These are phyloP conservation scores for Simalia tracyae DNA, from an alignment of 2,797 vertebrate genomes.

Conservation along the genomic window DNA sequence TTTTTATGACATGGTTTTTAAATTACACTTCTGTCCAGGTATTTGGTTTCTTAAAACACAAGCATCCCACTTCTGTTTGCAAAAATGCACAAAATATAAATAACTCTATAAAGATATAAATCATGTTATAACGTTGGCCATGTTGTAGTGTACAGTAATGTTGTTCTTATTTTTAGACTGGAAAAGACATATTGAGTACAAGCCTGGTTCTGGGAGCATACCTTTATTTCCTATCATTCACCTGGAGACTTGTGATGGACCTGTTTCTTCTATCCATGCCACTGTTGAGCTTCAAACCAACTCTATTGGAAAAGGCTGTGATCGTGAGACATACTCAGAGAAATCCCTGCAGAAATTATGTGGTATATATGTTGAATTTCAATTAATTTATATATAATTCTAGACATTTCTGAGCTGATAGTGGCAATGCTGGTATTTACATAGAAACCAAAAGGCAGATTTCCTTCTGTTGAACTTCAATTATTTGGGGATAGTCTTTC, in stretches of 20 bases:
- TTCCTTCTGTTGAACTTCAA: not conserved
- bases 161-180: conserved; percentile 77
- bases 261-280: conserved; percentile 86
- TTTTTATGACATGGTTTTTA: not conserved
- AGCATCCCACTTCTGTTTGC: not conserved
- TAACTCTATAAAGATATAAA: not conserved
- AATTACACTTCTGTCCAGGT: not conserved
- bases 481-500: not conserved
- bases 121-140: not conserved
- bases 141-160: not conserved
- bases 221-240: conserved; percentile 90
- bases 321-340: conserved; percentile 92
- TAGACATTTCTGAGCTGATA: not conserved
- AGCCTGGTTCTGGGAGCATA: conserved; percentile 88
- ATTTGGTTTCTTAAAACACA: not conserved
- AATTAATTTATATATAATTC: not conserved
- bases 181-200: conserved; percentile 91
- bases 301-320: conserved; percentile 92
- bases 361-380: conserved; percentile 75
- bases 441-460: not conserved
- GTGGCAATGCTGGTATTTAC: not conserved
- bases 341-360: conserved; percentile 93
- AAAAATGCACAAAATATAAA: not conserved
- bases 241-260: conserved; percentile 90
- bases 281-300: conserved; percentile 89